These are phyloP conservation scores for Mya arenaria DNA, from an alignment of 1,140 invertebrate species.

Conservation along the genomic window DNA sequence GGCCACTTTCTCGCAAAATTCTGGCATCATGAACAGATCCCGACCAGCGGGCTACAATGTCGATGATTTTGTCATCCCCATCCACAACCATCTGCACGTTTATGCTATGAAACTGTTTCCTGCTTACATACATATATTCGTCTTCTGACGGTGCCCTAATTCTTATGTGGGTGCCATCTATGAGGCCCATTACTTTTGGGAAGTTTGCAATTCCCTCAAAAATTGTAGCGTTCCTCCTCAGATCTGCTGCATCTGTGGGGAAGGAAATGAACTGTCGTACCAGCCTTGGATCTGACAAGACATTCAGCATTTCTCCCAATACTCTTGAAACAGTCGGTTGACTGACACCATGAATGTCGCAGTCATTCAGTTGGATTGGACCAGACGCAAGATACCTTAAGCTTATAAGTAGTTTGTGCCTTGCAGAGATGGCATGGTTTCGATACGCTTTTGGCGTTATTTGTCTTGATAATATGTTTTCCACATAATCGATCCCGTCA, in stretches of 20 bases:
- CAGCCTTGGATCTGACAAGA: neutral
- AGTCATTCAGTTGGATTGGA: slow-evolving; percentile 37
- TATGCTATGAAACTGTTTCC: slow-evolving; percentile 81
- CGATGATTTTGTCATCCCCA: no score
- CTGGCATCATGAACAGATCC: no score
- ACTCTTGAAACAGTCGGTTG: slow-evolving; percentile 37
- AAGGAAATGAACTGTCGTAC: slow-evolving; percentile 8
- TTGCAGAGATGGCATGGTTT: neutral
- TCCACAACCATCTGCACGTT: no score
- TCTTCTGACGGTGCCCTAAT: slow-evolving; percentile 80
- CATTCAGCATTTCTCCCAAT: slow-evolving; percentile 29
- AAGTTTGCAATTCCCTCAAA: slow-evolving; percentile 66
- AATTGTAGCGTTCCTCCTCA: neutral
- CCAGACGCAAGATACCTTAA: slow-evolving; percentile 50
- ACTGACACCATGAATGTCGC: slow-evolving; percentile 49
- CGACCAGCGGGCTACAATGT: no score
- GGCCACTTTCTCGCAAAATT: no score
- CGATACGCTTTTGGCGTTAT: neutral
- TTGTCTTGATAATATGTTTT: neutral
- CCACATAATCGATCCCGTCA: neutral
- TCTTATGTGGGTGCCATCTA: slow-evolving; percentile 83
- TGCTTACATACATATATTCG: slow-evolving; percentile 82
- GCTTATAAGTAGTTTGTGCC: slow-evolving; percentile 28
- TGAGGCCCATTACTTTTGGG: slow-evolving; percentile 80
- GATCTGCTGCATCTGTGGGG: neutral